These are phyloP conservation scores for Corythoichthys haematopterus DNA, from an alignment of 2,113 vertebrate species.

Conservation along the genomic window DNA sequence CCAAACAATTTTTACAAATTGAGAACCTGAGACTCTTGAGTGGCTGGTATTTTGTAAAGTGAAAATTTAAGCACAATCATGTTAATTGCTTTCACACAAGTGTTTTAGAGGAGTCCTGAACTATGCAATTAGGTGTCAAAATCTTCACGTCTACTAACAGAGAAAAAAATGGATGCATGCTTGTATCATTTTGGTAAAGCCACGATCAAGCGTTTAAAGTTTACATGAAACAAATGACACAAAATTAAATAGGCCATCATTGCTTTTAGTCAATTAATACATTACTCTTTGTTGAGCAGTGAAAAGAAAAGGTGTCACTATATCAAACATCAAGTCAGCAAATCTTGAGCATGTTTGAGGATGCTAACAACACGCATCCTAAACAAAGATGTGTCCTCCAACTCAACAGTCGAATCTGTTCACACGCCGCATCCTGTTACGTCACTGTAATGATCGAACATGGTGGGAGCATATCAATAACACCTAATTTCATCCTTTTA, in stretches of 20 bases:
- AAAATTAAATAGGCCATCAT: background rate
- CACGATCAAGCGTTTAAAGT: background rate
- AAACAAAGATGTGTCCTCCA: background rate
- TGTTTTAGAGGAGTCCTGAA: slow-evolving; percentile 37
- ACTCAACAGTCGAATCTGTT: background rate
- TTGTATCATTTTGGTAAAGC: background rate
- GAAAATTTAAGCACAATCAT: slow-evolving; percentile 60
- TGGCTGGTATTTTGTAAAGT: slow-evolving; percentile 30
- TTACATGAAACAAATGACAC: background rate
- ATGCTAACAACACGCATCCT: background rate
- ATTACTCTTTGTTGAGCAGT: background rate
- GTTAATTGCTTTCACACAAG: slow-evolving; percentile 49
- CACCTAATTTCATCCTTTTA: background rate
- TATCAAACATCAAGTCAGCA: background rate
- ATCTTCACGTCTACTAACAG: slow-evolving; percentile 23
- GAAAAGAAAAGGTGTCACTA: background rate
- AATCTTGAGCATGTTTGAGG: background rate
- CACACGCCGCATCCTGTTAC: background rate
- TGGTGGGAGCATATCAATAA: background rate
- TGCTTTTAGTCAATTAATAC: background rate
- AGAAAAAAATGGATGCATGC: background rate
- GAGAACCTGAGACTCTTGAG: slow-evolving; percentile 27
- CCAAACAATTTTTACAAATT: no score
- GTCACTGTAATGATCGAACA: background rate
- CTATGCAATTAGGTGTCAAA: slow-evolving; percentile 20